Conservation (phyloP, 2,113 vertebrate genomes). For the Neogobius melanostomus region DNA sequence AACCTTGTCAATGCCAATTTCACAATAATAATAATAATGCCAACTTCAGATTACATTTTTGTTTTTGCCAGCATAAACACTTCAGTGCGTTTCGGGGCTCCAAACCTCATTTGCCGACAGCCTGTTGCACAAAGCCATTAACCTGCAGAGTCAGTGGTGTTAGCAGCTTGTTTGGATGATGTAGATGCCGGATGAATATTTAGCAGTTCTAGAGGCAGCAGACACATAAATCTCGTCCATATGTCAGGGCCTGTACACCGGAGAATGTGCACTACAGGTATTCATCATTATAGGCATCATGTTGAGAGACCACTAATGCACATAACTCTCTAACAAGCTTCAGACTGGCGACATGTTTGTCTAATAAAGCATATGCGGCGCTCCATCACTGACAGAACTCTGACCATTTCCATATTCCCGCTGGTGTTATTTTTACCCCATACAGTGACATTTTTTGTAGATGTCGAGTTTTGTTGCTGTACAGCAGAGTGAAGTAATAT, state of each 20-base stretch:
- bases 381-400: conserved; percentile 16
- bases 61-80: not conserved
- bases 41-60: not conserved
- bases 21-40: not conserved
- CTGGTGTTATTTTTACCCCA: not conserved
- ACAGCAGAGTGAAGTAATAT: conserved; percentile 11
- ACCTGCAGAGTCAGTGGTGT: not conserved
- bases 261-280: conserved; percentile 23
- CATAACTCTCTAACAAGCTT: conserved; percentile 21
- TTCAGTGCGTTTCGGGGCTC: not conserved
- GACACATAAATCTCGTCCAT: conserved; percentile 31
- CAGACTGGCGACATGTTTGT: conserved; percentile 29
- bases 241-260: conserved; percentile 37
- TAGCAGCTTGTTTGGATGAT: conserved; percentile 12
- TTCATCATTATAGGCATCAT: conserved; percentile 35
- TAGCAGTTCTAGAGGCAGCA: conserved; percentile 1
- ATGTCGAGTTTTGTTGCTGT: conserved; percentile 14
- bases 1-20: not conserved
- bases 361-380: conserved; percentile 20
- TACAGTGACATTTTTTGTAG: conserved; percentile 15
- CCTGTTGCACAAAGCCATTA: conserved; percentile 11
- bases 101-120: conserved; percentile 2
- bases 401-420: conserved; percentile 8
- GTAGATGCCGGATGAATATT: conserved; percentile 34
- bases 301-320: conserved; percentile 25